These are phyloP conservation scores for Carassius auratus DNA, from an alignment of 2,113 vertebrate genomes.

Conservation along the genomic window DNA sequence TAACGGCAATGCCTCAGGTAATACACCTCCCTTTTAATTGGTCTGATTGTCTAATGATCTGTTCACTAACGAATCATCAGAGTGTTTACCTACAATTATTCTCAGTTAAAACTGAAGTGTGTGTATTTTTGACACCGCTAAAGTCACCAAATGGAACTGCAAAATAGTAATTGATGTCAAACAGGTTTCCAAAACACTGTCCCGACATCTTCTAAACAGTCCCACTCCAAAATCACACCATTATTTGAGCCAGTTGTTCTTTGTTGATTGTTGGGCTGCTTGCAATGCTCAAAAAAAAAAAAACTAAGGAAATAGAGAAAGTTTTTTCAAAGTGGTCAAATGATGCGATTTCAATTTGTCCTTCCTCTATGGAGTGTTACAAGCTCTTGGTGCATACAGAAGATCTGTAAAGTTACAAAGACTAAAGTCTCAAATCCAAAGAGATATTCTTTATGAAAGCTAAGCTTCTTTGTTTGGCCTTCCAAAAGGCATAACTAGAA, in stretches of 20 bases:
- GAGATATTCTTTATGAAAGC: no score
- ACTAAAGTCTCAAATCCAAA: no score
- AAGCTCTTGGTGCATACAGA: no score
- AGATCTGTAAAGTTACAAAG: no score
- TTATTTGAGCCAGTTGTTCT: not conserved
- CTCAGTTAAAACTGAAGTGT: not conserved
- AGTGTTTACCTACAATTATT: not conserved
- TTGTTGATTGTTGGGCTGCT: not conserved
- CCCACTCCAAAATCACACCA: not conserved
- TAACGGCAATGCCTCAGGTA: constrained; percentile 86
- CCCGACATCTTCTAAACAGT: not conserved
- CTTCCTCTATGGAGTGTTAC: no score
- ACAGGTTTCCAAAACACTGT: not conserved
- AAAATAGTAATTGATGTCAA: not conserved
- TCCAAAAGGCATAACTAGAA: no score
- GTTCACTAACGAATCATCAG: not conserved
- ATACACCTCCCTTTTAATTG: constrained; percentile 47
- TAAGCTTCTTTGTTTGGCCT: no score
- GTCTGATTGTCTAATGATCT: not conserved
- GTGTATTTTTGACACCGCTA: not conserved
- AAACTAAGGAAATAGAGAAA: not conserved
- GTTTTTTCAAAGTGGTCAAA: not conserved
- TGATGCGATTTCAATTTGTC: no score
- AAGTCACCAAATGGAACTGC: not conserved
- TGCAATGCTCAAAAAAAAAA: not conserved